Conservation (phyloP, 2,888 invertebrate species). For the Apoderus coryli region DNA sequence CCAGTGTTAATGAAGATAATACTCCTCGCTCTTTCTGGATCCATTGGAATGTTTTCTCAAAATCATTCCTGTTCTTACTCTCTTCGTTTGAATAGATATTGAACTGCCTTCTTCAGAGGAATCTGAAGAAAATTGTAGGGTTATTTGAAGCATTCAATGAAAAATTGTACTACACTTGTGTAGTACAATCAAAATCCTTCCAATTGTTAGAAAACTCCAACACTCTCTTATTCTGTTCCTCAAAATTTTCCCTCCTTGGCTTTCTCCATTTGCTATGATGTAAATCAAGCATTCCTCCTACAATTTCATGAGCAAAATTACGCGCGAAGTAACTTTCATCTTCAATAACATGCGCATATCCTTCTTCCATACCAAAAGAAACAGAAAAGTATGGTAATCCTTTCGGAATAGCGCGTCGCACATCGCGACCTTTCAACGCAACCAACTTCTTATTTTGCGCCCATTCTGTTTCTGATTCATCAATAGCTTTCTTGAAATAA, state of each 20-base stretch:
- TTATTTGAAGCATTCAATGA: no score
- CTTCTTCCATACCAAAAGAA: constrained; percentile 79
- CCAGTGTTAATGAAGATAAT: no score
- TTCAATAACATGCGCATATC: constrained; percentile 96
- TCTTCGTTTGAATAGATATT: no score
- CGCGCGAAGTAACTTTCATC: constrained; percentile 74
- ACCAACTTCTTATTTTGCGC: constrained; percentile 85
- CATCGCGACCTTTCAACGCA: constrained; percentile 49
- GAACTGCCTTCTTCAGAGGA: no score
- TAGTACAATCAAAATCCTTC: constrained; percentile 48
- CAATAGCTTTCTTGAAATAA: constrained; percentile 94
- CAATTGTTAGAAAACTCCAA: constrained; percentile 55
- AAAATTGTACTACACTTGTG: no score
- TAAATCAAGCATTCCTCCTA: constrained; percentile 88
- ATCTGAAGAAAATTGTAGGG: no score
- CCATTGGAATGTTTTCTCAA: no score
- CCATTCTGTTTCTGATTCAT: constrained; percentile 94
- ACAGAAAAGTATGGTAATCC: constrained; percentile 92
- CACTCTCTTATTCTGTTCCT: constrained; percentile 62
- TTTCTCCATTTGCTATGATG: constrained; percentile 78
- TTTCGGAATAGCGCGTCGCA: constrained; percentile 75
- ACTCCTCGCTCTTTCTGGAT: no score
- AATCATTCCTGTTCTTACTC: no score
- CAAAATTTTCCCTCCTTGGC: constrained; percentile 58
- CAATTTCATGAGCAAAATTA: constrained; percentile 89